A percentile compares a stretch with the other conserved stretches of the same genome.
phyloP scores from a whole-genome alignment of 1,140 invertebrate genomes.

The Neodiprion pinetum region DNA sequence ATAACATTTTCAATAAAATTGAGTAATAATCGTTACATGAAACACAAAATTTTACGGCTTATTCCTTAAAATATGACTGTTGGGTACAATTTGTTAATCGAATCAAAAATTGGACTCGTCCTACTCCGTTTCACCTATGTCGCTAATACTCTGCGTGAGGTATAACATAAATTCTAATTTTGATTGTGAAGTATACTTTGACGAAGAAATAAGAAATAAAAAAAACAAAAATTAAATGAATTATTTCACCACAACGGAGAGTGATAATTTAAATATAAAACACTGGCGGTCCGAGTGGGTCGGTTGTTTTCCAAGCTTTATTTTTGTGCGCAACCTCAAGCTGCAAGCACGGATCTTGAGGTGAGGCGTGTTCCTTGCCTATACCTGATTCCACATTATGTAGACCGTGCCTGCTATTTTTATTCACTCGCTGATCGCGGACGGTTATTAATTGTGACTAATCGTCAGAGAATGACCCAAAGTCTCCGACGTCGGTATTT shows the following conservation, averaged over 20 bases:
- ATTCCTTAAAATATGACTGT: too few relatives aligned
- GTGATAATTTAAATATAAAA: background rate
- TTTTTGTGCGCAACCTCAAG: background rate
- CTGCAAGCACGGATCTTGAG: background rate
- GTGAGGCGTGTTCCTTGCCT: background rate
- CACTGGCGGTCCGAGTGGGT: background rate
- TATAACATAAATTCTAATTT: too few relatives aligned
- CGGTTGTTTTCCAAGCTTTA: background rate
- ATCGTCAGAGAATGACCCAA: background rate
- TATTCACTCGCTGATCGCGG: background rate
- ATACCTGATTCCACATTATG: background rate
- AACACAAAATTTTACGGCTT: too few relatives aligned
- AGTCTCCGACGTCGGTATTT: too few relatives aligned
- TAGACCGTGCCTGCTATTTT: background rate
- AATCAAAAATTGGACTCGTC: too few relatives aligned
- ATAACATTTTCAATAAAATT: conserved; percentile 11
- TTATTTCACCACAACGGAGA: background rate
- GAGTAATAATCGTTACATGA: background rate
- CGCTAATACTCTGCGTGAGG: too few relatives aligned
- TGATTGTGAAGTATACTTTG: too few relatives aligned
- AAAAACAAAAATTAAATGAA: background rate
- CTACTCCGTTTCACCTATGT: too few relatives aligned
- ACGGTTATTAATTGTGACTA: conserved; percentile 1
- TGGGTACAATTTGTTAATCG: too few relatives aligned
- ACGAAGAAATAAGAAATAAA: background rate